Percentiles rank a stretch among this genome's conserved stretches.
These are phyloP conservation scores for Actenoides lindsayi DNA, from an alignment of 2,113 vertebrate species.

Conservation along the genomic window DNA sequence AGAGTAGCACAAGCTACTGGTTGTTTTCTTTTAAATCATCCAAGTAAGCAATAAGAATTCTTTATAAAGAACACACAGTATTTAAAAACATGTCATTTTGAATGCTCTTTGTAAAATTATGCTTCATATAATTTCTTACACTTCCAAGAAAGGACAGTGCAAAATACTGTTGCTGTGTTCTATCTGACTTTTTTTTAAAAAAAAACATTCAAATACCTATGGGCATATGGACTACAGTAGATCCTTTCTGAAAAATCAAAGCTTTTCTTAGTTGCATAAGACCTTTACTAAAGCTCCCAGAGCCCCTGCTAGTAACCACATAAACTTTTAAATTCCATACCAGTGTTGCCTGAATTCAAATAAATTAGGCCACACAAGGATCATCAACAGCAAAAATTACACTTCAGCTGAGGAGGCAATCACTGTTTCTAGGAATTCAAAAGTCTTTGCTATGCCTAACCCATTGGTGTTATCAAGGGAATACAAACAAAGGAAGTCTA, in stretches of 20 bases:
- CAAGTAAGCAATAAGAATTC: background rate
- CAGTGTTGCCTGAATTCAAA: background rate
- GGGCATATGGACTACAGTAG: background rate
- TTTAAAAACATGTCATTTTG: background rate
- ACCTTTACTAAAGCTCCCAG: background rate
- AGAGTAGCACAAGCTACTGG: background rate
- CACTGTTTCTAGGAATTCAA: background rate
- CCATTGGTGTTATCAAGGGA: background rate
- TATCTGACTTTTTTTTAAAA: background rate
- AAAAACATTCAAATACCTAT: background rate
- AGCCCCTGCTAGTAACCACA: background rate
- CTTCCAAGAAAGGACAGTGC: background rate
- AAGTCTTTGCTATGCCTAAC: background rate
- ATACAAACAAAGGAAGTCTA: background rate
- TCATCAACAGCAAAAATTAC: background rate
- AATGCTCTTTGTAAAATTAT: background rate
- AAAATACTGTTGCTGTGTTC: background rate
- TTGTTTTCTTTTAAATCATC: background rate
- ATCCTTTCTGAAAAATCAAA: background rate
- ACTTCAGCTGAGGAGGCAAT: background rate
- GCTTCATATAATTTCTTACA: background rate
- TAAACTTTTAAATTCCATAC: background rate
- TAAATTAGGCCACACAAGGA: background rate
- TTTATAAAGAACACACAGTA: background rate
- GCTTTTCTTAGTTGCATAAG: background rate